phyloP scores from a whole-genome alignment of 2,797 vertebrate genomes.

The Anas bernieri region DNA sequence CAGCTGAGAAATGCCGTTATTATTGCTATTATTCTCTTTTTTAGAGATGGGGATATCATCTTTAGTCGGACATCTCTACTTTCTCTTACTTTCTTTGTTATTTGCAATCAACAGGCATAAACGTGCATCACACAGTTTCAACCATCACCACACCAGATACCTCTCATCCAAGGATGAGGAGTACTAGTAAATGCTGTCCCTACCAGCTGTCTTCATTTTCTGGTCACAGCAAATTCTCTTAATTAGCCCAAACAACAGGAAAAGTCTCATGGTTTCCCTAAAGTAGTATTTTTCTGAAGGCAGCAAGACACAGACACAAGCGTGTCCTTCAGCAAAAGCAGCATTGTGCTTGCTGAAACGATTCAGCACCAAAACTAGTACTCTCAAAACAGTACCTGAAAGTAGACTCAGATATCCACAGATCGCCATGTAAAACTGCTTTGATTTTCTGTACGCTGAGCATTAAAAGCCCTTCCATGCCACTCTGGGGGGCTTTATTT shows the following conservation, averaged over 20 bases:
- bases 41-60: neutral
- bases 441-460: neutral
- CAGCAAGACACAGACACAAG: neutral
- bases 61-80: neutral
- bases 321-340: neutral
- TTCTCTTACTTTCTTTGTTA: neutral
- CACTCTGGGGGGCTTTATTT: neutral
- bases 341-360: neutral
- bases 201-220: fast-evolving
- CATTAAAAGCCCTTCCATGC: neutral
- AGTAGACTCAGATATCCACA: neutral
- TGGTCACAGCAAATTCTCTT: neutral
- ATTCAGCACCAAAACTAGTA: neutral
- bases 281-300: neutral
- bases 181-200: neutral
- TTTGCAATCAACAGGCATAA: neutral
- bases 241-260: neutral
- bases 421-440: neutral
- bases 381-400: neutral
- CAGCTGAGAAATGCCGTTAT: neutral
- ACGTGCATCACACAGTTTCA: neutral
- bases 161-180: neutral
- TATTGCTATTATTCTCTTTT: neutral
- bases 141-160: neutral
- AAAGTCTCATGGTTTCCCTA: neutral